Percentiles rank a stretch among this genome's conserved stretches.
phyloP scores from a whole-genome alignment of 2,888 invertebrate species.

The Thyatira batis region DNA sequence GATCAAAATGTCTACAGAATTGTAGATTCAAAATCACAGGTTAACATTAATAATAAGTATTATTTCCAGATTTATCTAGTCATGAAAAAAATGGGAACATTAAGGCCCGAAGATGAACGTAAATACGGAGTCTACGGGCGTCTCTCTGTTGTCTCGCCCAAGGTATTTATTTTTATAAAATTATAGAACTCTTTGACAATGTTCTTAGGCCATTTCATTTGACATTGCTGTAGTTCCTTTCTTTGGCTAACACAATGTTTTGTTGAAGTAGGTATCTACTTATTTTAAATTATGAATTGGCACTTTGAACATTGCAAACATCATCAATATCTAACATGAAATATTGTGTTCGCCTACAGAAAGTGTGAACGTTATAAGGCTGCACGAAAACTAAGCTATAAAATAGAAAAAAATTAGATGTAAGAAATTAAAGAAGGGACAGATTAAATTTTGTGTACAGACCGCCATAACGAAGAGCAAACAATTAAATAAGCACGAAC shows the following conservation, averaged over 20 bases:
- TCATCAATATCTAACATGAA: slow-evolving; percentile 31
- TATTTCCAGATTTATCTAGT: slow-evolving; percentile 85
- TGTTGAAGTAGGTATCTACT: slow-evolving; percentile 14
- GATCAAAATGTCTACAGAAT: background rate
- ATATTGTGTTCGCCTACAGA: slow-evolving; percentile 71
- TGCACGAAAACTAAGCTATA: slow-evolving; percentile 43
- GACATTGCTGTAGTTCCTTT: slow-evolving; percentile 20
- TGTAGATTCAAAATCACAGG: no score
- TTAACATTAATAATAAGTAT: no score
- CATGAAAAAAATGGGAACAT: slow-evolving; percentile 86
- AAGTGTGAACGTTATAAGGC: slow-evolving; percentile 56
- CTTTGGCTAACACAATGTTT: slow-evolving; percentile 58
- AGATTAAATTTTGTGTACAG: slow-evolving; percentile 72
- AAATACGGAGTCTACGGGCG: slow-evolving; percentile 85
- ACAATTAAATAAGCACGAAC: slow-evolving; percentile 39
- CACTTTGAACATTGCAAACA: slow-evolving; percentile 47
- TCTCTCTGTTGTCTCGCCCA: slow-evolving; percentile 64
- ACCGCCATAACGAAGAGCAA: slow-evolving; percentile 52
- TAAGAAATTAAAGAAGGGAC: slow-evolving; percentile 58
- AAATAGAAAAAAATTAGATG: slow-evolving; percentile 52
- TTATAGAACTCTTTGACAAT: slow-evolving; percentile 26
- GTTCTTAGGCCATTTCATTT: slow-evolving; percentile 59
- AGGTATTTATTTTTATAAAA: slow-evolving; percentile 41
- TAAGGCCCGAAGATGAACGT: slow-evolving; percentile 84
- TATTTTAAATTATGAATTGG: slow-evolving; percentile 52